Conservation (phyloP, 2,113 vertebrate genomes). For the Myotis lucifugus region DNA sequence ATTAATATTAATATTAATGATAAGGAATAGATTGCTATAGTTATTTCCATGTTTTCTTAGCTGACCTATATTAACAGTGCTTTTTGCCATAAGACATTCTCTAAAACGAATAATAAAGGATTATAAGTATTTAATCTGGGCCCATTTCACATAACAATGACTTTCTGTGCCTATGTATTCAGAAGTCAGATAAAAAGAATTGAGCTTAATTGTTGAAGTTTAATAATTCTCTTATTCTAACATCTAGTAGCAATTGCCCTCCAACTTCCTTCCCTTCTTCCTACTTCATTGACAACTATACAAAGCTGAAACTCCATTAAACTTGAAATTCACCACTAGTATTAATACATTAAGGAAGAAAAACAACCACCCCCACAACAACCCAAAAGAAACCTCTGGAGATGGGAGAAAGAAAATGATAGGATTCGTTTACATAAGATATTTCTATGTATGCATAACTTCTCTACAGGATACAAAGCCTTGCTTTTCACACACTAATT, state of each 20-base stretch:
- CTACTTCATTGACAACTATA: background rate
- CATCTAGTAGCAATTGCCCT: background rate
- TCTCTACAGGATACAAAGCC: background rate
- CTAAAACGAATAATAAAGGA: conserved; percentile 30
- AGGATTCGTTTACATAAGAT: conserved; percentile 1
- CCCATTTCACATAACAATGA: background rate
- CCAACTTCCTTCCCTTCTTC: background rate
- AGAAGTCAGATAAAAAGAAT: conserved; percentile 22
- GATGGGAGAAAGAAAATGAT: conserved; percentile 1
- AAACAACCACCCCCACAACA: background rate
- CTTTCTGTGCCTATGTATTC: background rate
- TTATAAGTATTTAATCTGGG: background rate
- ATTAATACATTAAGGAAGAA: background rate
- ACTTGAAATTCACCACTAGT: background rate
- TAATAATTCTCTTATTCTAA: conserved; percentile 9
- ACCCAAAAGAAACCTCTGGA: background rate
- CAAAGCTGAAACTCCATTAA: conserved; percentile 9
- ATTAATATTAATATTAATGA: background rate
- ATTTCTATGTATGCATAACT: background rate
- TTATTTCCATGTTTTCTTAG: background rate
- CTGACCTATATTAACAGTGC: background rate
- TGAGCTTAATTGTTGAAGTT: conserved; percentile 3
- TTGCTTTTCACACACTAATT: conserved; percentile 40
- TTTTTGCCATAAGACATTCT: conserved; percentile 34
- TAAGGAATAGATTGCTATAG: conserved; percentile 32